A percentile compares a stretch with the other conserved stretches of the same genome.
phyloP scores from a whole-genome alignment of 2,888 invertebrate genomes.

The Dolichopus griseipennis region DNA sequence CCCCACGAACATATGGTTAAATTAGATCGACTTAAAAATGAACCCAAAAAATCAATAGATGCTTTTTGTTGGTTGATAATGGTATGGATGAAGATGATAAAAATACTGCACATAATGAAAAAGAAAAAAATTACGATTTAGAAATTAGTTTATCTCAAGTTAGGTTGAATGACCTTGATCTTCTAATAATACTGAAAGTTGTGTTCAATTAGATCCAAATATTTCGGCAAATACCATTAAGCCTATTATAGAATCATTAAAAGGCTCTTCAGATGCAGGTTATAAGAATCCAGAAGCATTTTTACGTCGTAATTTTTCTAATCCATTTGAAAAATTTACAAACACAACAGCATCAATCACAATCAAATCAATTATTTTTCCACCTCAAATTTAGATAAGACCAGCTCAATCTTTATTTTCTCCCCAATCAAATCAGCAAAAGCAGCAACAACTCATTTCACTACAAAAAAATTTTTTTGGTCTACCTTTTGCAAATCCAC shows the following conservation, averaged over 20 bases:
- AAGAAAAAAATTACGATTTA: conserved; percentile 38
- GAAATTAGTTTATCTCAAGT: conserved; percentile 40
- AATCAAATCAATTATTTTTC: conserved; percentile 8
- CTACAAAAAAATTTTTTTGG: conserved; percentile 25
- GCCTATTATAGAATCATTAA: conserved; percentile 24
- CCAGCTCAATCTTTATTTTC: conserved; percentile 21
- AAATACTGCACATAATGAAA: conserved; percentile 21
- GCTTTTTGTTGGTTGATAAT: conserved; percentile 24
- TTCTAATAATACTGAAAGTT: conserved; percentile 34
- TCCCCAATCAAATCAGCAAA: conserved; percentile 25
- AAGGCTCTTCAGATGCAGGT: conserved; percentile 21
- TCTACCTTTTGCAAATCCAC: conserved; percentile 24
- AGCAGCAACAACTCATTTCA: conserved; percentile 17
- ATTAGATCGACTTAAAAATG: conserved; percentile 41
- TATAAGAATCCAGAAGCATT: conserved; percentile 30
- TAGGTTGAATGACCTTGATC: conserved; percentile 41
- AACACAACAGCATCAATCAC: not conserved
- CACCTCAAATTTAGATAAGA: not conserved
- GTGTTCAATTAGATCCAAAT: conserved; percentile 41
- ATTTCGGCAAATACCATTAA: conserved; percentile 45
- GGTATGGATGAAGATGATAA: conserved; percentile 32
- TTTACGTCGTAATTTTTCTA: conserved; percentile 33
- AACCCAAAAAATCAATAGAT: conserved; percentile 14
- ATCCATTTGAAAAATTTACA: conserved; percentile 24
- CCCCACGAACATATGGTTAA: conserved; percentile 61